Evolutionary conservation across 2,888 invertebrate species (phyloP).

Genomic region (Panzeria rudis): DNA sequence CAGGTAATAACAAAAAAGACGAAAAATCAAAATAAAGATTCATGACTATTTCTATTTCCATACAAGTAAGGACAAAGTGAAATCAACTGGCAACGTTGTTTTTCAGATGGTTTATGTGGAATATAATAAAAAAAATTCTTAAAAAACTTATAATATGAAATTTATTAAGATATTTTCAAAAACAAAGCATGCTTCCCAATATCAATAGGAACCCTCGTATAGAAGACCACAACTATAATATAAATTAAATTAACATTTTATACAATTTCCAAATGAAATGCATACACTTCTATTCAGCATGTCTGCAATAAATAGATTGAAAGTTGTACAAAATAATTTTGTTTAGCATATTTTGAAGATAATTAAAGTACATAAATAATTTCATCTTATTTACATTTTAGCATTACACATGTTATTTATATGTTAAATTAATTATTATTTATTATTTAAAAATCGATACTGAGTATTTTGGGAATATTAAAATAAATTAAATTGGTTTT

Average conservation of each 20-base stretch:
- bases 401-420: background rate
- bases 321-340: too few species aligned
- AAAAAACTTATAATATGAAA: too few species aligned
- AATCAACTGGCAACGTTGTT: too few species aligned
- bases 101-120: too few species aligned
- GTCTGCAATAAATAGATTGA: background rate
- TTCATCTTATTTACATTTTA: background rate
- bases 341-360: background rate
- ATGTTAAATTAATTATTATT: background rate
- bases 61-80: too few species aligned
- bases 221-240: background rate
- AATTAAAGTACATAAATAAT: background rate
- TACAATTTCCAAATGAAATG: background rate
- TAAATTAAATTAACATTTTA: background rate
- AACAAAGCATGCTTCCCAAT: too few species aligned
- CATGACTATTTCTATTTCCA: too few species aligned
- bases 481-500: constrained; percentile 3
- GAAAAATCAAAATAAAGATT: too few species aligned
- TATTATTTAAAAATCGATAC: background rate
- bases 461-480: background rate
- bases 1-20: too few species aligned
- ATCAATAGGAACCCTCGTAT: background rate
- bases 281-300: background rate
- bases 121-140: too few species aligned
- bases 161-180: too few species aligned